Evolutionary conservation across 2,113 vertebrate genomes (phyloP), one percentile per base, ranked within the genome.

Genomic region (Oplegnathus fasciatus): DNA sequence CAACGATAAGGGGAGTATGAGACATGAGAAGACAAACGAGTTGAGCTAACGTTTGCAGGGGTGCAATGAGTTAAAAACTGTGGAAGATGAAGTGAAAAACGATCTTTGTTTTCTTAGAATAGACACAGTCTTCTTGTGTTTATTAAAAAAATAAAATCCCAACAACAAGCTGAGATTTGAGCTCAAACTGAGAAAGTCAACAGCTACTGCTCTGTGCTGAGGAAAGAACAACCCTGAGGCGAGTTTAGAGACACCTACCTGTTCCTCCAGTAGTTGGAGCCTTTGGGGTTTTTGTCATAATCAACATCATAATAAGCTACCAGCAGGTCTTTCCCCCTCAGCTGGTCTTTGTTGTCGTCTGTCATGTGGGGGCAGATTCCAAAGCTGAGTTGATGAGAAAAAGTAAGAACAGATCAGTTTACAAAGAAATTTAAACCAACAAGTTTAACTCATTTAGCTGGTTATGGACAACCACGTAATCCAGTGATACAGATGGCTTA

Each of bases 231-330:
- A 26, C 1, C 14, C 46, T 0, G 22, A 9, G 10, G 20, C 0
- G 15, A 8, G 40, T 32, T 48, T 1, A 60, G 13, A 34, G 18
- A 55, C 52, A n/a, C 32, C 28, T 78, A 99, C 98, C 98, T 97
- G 94, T 99, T 99, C 86, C 98, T 97, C 98, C 98, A 99, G 93
- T 99, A 99, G 95, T 99, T 99, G 48, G 98, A 98, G 26, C 98
- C 98, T 85, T 99, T 99, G 0, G 98, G 96, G 17, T 99, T 99
- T 92, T 98, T 98, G 61, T 97, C 97, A 6, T 99, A 99, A 86
- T 99, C 98, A 9, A 99, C 97, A 14, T 99, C 98, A 1, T 97
- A 99, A 89, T 99, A 99, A 0, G 98, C 97, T 74, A 98, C 96
- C 89, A 99, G 71, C 91, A 99, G 90, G 84, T 99, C 98, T 90